phyloP scores from a whole-genome alignment of 37 sponge, comb jelly and placozoan genomes.

The Hexactinellida sp. region DNA sequence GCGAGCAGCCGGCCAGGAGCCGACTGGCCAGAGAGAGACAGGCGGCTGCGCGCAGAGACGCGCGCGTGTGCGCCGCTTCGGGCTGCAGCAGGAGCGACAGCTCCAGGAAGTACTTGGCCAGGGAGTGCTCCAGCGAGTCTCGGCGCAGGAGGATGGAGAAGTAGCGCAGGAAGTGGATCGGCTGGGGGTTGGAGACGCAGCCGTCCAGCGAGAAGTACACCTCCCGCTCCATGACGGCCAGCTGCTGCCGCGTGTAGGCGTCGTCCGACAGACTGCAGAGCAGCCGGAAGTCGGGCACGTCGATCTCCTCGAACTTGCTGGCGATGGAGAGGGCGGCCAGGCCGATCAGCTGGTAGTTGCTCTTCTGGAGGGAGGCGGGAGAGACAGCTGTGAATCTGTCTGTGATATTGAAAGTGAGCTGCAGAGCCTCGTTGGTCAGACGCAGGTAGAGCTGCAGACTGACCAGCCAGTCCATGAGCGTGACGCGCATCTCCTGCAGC shows the following conservation, averaged over 20 bases:
- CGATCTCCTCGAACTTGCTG: slow-evolving; percentile 1
- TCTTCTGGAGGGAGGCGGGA: background rate
- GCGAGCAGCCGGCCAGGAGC: background rate
- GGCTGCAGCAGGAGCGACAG: background rate
- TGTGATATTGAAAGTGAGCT: background rate
- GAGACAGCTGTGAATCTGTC: background rate
- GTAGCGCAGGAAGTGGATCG: background rate
- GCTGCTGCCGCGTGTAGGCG: background rate
- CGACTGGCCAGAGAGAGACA: slow-evolving; percentile 1
- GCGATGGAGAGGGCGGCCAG: background rate
- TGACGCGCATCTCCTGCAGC: background rate
- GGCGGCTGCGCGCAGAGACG: background rate
- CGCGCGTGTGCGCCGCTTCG: background rate
- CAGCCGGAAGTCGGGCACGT: background rate
- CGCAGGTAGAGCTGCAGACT: background rate
- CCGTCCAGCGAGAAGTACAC: background rate
- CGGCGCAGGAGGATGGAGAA: background rate
- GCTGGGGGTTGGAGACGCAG: background rate
- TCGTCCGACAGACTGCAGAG: background rate
- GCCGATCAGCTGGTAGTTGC: background rate
- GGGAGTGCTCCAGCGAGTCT: background rate
- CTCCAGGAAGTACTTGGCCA: background rate
- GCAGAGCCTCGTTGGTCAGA: background rate
- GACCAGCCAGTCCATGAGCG: background rate
- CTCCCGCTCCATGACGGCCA: background rate